phyloP scores from a whole-genome alignment of 1,140 invertebrate genomes.

The Hycleus phaleratus region DNA sequence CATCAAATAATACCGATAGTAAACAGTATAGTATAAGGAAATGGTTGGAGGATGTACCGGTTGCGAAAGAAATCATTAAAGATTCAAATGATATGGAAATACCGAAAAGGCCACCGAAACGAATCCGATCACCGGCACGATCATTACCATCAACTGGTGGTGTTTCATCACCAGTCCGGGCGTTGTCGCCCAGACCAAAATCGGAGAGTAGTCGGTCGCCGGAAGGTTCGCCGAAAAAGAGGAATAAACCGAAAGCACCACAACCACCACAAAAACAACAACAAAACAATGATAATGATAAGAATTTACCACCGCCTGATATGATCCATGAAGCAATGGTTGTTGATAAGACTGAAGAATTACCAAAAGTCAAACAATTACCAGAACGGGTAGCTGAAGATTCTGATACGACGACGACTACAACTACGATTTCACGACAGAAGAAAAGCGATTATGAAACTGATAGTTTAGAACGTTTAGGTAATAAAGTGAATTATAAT shows the following conservation, averaged over 20 bases:
- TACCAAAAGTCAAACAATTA: conserved; percentile 13
- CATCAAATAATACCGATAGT: conserved; percentile 47
- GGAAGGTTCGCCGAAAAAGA: background rate
- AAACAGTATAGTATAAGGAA: conserved; percentile 65
- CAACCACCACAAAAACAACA: conserved; percentile 15
- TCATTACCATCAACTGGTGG: conserved; percentile 26
- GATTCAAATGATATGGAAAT: conserved; percentile 8
- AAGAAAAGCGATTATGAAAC: conserved; percentile 59
- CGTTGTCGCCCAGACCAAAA: conserved; percentile 28
- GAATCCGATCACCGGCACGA: conserved; percentile 32
- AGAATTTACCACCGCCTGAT: conserved; percentile 42
- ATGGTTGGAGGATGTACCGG: conserved; percentile 68
- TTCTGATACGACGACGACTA: conserved; percentile 18
- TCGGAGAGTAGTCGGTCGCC: conserved; percentile 22
- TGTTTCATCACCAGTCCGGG: conserved; percentile 22
- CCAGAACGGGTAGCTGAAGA: background rate
- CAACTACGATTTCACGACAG: conserved; percentile 45
- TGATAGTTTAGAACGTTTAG: conserved; percentile 66
- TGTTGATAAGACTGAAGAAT: conserved; percentile 43
- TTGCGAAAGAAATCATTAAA: conserved; percentile 36
- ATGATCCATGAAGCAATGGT: conserved; percentile 55
- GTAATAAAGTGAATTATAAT: conserved; percentile 37
- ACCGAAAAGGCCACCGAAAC: conserved; percentile 10
- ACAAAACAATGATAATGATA: background rate
- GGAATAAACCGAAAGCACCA: conserved; percentile 16